Conservation (phyloP, 2,888 invertebrate species). For the Epistrophella euchroma region DNA sequence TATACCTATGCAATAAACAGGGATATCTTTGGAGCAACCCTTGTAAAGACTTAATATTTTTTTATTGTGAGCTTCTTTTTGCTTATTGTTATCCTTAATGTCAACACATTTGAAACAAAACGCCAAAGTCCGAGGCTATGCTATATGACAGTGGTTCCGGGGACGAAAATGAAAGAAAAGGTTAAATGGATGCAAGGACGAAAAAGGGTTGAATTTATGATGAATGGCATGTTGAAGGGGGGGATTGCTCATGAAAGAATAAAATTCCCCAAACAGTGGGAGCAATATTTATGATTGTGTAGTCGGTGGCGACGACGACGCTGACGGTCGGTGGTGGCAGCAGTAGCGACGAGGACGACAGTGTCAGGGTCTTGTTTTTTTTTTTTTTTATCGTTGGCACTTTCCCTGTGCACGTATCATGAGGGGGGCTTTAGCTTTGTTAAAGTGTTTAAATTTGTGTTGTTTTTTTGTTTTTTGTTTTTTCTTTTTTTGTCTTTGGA, state of each 20-base stretch:
- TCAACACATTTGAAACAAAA: constrained; percentile 76
- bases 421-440: constrained; percentile 41
- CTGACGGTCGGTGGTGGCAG: not conserved
- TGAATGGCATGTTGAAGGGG: constrained; percentile 47
- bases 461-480: constrained; percentile 19
- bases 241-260: constrained; percentile 62
- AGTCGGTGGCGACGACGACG: not conserved
- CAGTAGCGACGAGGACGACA: not conserved
- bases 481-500: not conserved
- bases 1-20: not conserved
- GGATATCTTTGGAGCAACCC: constrained; percentile 57
- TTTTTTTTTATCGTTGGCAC: constrained; percentile 34
- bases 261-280: constrained; percentile 66
- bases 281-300: constrained; percentile 72
- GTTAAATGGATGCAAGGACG: constrained; percentile 66
- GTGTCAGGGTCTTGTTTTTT: constrained; percentile 38
- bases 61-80: constrained; percentile 40
- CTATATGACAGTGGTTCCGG: not conserved
- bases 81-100: constrained; percentile 75
- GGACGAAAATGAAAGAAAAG: constrained; percentile 27
- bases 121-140: constrained; percentile 47
- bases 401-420: not conserved
- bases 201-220: constrained; percentile 75
- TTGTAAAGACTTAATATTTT: constrained; percentile 31
- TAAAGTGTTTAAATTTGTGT: constrained; percentile 52